Conservation (phyloP, 2,113 vertebrate species). For the Diglossa brunneiventris region DNA sequence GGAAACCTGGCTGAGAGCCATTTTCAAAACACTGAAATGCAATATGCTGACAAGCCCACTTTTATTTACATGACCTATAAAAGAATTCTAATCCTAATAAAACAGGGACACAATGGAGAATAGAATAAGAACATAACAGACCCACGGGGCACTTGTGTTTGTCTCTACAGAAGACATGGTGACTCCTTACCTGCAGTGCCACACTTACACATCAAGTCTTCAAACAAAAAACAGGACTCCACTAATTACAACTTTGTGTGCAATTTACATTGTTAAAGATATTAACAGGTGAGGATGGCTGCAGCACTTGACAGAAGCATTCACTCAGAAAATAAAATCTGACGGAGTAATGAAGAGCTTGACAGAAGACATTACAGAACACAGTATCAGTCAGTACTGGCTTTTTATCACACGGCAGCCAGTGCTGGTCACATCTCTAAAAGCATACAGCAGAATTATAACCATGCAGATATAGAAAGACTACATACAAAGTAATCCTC, state of each 20-base stretch:
- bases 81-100: background rate
- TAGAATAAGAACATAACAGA: background rate
- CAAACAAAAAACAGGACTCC: background rate
- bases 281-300: background rate
- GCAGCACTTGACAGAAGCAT: background rate
- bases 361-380: background rate
- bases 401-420: background rate
- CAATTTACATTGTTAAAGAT: background rate
- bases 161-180: background rate
- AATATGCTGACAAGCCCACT: background rate
- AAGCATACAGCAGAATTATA: background rate
- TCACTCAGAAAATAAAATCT: background rate
- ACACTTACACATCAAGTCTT: background rate
- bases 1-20: background rate
- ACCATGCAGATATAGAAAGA: background rate
- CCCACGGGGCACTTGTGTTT: background rate
- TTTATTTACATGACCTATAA: background rate
- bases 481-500: background rate
- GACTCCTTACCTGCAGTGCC: background rate
- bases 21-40: background rate
- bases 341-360: background rate
- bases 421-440: background rate
- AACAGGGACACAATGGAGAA: background rate
- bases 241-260: background rate
- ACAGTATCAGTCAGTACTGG: rapidly evolving